Base-by-base conservation (phyloP, 37 sponge, comb jelly and placozoan species). In the Cladorhizidae sp. region DNA sequence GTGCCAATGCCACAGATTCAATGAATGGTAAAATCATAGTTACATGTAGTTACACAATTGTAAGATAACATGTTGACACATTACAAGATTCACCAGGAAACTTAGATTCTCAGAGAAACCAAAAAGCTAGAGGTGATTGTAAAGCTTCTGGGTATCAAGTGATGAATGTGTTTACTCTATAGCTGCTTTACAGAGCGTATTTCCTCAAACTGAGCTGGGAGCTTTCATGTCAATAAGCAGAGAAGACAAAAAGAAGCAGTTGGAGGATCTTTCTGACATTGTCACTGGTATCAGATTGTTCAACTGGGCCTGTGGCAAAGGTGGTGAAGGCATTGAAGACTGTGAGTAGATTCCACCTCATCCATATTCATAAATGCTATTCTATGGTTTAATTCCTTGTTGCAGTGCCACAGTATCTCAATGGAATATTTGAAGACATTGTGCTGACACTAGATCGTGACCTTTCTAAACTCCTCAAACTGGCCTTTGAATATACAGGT, bases 131-230 rank as follows among this genome's bases (percentile, higher is more conserved):
- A n/a, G n/a, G n/a, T n/a, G n/a, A n/a, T n/a, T n/a, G n/a, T n/a
- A n/a, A n/a, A n/a, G n/a, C n/a, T n/a, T n/a, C n/a, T n/a, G n/a
- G n/a, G n/a, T n/a, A n/a, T n/a, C n/a, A n/a, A n/a, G n/a, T n/a
- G n/a, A n/a, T n/a, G n/a, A n/a, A n/a, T n/a, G n/a, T n/a, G n/a
- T n/a, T n/a, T n/a, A n/a, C n/a, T 41, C 77, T 35, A 18, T 51
- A 91, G 98, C 98, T 67, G 98, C 99, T 23, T 83, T 99, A 36
- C 99, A 99, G 86, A 99, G 99, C 75, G 95, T 99, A 74, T 96
- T 99, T 59, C 99, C 99, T 22, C 99, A 97, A 63, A 85, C 93
- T 41, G 99, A 99, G 71, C 79, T 99, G 80, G 99, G 99, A 7
- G 86, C 87, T 9, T 96, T 99, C 83, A 92, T 99, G 93, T 87